Base-by-base conservation (phyloP, 2,888 invertebrate genomes). In the Amaurobius ferox region DNA sequence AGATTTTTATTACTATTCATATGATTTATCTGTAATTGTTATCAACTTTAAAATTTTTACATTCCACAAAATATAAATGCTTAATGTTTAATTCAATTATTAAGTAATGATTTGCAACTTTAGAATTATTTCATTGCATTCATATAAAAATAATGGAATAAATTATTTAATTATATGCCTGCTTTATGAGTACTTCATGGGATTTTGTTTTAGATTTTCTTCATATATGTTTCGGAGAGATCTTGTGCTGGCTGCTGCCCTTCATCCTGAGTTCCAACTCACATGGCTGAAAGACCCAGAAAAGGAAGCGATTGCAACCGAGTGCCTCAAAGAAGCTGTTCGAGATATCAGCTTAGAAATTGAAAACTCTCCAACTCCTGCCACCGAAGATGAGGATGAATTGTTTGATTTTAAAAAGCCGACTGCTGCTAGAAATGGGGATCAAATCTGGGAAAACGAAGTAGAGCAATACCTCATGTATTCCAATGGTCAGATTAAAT, bases 181-280 rank as follows among this genome's bases (percentile, higher is more conserved):
- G n/a, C n/a, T n/a, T n/a, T n/a, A n/a, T n/a, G n/a, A n/a, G n/a
- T n/a, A n/a, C n/a, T n/a, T n/a, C n/a, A n/a, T n/a, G n/a, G n/a
- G n/a, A n/a, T n/a, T 35, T 35, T 16, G n/a, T 16, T 44, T 44
- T 19, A 66, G 66, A 19, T 66, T 66, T 66, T n/a, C 16, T n/a
- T 66, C 66, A 6, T 35, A 30, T n/a, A 66, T 66, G 66, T 32
- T 66, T 7, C 66, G 66, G 19, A 66, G 35, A 66, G 66, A 66
- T 35, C 32, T 66, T 6, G 66, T 66, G 9, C 32, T 66, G 7
- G 66, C 66, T 5, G 32, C 66, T n/a, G 66, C 35, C 6, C 23
- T 66, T n/a, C 66, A 66, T 19, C 66, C 66, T 1, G 66, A 66
- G 26, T 66, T 66, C n/a, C 66, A 66, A 19, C 66, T 66, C 1